A percentile compares a stretch with the other conserved stretches of the same genome.
Evolutionary conservation across 2,888 invertebrate species (phyloP).

Genomic region (Cataglyphis livida): DNA sequence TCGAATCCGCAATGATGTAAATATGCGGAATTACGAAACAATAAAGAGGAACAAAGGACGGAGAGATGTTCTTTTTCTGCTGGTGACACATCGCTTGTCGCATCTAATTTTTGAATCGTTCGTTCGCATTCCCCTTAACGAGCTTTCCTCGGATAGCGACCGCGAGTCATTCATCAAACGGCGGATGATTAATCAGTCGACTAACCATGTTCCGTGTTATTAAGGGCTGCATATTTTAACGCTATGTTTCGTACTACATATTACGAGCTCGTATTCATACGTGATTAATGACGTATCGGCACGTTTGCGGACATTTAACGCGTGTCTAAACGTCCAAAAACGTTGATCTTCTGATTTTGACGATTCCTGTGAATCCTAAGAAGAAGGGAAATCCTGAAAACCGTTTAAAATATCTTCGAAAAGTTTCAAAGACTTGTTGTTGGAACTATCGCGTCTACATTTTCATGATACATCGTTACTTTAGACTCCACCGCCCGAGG

Average conservation of each 20-base stretch:
- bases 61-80: not conserved
- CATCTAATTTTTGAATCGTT: not conserved
- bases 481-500: conserved; percentile 13
- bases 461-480: conserved; percentile 31
- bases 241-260: conserved; percentile 2
- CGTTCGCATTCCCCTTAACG: conserved; percentile 24
- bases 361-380: not conserved
- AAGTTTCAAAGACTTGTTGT: not conserved
- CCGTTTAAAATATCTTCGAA: not conserved
- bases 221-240: conserved; percentile 50
- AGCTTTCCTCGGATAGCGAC: conserved; percentile 29
- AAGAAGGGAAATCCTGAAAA: not conserved
- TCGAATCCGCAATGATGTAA: conserved; percentile 34
- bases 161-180: conserved; percentile 52
- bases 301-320: not conserved
- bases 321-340: not conserved
- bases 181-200: conserved; percentile 49
- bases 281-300: conserved; percentile 32
- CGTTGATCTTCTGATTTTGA: not conserved
- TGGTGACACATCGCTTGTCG: not conserved
- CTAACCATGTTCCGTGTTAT: conserved; percentile 25
- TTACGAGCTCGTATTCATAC: conserved; percentile 16
- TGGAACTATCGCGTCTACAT: not conserved
- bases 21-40: conserved; percentile 37
- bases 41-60: conserved; percentile 20